Evolutionary conservation across 2,113 vertebrate species (phyloP), one percentile per base, ranked within the genome.

Genomic region (Gadus macrocephalus): DNA sequence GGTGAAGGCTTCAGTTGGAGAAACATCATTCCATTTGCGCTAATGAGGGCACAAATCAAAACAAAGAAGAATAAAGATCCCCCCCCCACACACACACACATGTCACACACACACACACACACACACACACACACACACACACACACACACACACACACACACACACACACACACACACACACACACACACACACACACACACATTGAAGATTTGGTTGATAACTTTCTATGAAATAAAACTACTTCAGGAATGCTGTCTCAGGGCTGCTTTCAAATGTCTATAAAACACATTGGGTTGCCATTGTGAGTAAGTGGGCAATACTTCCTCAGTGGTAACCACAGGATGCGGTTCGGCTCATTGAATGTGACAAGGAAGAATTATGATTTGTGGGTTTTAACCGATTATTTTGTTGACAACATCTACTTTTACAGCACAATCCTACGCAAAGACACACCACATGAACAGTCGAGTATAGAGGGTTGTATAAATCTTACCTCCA

Each of bases 401-500:
- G 3, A 31, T 31, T 31, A 31, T 31, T 49, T 9, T 0, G 8
- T 49, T 49, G 9, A 49, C 42, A 49, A 14, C 6, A 49, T 49
- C n/a, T 5, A 66, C 12, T 38, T 66, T 66, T n/a, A 64, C 15
- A 38, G 8, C 28, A 1, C 16, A 19, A n/a, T 59, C 16, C 1
- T 17, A 61, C 59, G n/a, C 2, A 3, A 35, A 17, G 15, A 42
- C 27, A 55, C 49, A 17, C n/a, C 31, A 61, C 11, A n/a, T 15
- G 22, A 60, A 15, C 5, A 42, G 11, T 5, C 6, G 31, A 35
- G 4, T 20, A 20, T 62, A 5, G 3, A n/a, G n/a, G 7, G 9
- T n/a, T 60, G 16, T 20, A 62, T 11, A 22, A 73, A 65, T 49
- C 92, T 91, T 91, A 97, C 96, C 96, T 91, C 93, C 95, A 0